phyloP scores from a whole-genome alignment of 2,113 vertebrate genomes.

The Oriolus oriolus region DNA sequence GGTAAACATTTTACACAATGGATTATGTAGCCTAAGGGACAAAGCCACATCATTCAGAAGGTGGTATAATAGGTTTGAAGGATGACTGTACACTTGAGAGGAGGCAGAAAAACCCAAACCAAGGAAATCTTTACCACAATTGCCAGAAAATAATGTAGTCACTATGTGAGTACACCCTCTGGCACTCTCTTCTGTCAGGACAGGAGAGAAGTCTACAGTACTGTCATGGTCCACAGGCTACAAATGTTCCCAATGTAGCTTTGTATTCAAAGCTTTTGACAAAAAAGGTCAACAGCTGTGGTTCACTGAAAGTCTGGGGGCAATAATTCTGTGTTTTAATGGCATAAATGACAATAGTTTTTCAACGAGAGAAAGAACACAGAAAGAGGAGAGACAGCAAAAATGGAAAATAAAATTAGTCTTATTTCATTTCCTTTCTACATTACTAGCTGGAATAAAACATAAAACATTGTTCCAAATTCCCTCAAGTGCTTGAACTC shows the following conservation, averaged over 20 bases:
- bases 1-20: constrained; percentile 62
- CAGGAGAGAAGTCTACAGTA: constrained; percentile 25
- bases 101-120: constrained; percentile 55
- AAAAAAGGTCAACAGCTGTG: constrained; percentile 55
- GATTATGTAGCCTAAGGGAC: constrained; percentile 33
- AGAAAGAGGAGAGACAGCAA: constrained; percentile 16
- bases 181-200: constrained; percentile 19
- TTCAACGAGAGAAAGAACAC: constrained; percentile 54
- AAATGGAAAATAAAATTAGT: constrained; percentile 66
- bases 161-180: constrained; percentile 26
- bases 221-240: constrained; percentile 49
- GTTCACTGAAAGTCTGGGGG: constrained; percentile 53
- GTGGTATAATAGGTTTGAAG: constrained; percentile 54
- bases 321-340: constrained; percentile 57
- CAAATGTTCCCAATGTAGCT: constrained; percentile 61
- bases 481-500: constrained; percentile 25
- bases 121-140: constrained; percentile 26
- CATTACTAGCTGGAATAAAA: constrained; percentile 31
- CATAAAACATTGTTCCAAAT: constrained; percentile 9
- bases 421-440: constrained; percentile 66
- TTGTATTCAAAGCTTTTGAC: constrained; percentile 40
- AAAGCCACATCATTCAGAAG: constrained; percentile 46
- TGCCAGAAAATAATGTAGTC: constrained; percentile 60
- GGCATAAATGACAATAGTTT: constrained; percentile 61
- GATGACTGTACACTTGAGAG: constrained; percentile 48